Base-by-base conservation (phyloP, 2,888 invertebrate species). In the Strigamia crassipes region DNA sequence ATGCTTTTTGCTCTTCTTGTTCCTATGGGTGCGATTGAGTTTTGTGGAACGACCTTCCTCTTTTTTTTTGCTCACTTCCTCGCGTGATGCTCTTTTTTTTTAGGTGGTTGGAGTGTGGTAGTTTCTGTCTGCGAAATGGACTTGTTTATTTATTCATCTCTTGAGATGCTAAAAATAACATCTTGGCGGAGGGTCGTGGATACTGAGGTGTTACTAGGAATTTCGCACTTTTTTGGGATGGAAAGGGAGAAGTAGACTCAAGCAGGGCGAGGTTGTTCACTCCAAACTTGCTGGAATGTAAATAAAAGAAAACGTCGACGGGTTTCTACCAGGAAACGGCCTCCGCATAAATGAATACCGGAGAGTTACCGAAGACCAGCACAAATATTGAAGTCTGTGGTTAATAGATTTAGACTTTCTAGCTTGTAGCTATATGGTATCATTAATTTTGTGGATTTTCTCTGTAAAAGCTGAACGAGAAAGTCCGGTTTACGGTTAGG, bases 101-200 rank as follows among this genome's bases (percentile, higher is more conserved):
- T 4, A 42, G 42, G 13, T 42, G 42, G 42, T 13, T 13, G 51
- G 51, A 51, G 51, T 51, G 51, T 6, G 51, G 51, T 51, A 51
- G 51, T 51, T 51, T n/a, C 13, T 27, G 66, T 66, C 66, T 66
- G 66, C 10, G 66, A 23, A 31, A 66, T 66, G 27, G 27, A 31
- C 31, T 66, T 66, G 66, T 66, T 66, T 66, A 66, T 66, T 66
- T 66, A 66, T 66, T 66, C 66, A 66, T 66, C 66, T 66, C 66
- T 66, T 66, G 66, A 66, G 66, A 66, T 27, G 66, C 66, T 66
- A 66, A 66, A 66, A 66, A 66, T 66, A 66, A 66, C 13, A 18
- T 15, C 51, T 51, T 51, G 51, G 66, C 66, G 66, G 66, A 66
- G 66, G 66, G 27, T 66, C 66, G 23, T 66, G 27, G 66, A 66